These are phyloP conservation scores for Dynastes maya DNA, from an alignment of 2,888 invertebrate genomes.

Conservation along the genomic window DNA sequence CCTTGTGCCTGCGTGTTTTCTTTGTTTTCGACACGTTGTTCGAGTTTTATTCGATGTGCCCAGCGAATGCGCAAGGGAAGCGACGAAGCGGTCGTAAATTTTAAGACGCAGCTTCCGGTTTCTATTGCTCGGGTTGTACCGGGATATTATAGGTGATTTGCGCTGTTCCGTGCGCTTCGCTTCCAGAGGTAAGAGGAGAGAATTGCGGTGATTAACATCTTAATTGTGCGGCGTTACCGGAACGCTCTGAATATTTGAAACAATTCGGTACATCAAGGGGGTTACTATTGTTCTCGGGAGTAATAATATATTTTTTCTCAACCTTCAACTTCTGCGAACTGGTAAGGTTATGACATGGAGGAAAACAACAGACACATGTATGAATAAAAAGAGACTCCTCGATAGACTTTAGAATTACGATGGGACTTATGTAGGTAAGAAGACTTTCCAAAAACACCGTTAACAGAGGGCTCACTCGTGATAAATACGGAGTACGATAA, in stretches of 20 bases:
- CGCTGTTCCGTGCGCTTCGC: neutral
- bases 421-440: too few relatives aligned
- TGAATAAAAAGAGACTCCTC: too few relatives aligned
- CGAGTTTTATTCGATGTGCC: conserved; percentile 17
- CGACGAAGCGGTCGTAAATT: conserved; percentile 24
- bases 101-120: conserved; percentile 39
- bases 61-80: neutral
- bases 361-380: too few relatives aligned
- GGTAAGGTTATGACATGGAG: too few relatives aligned
- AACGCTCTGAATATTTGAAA: neutral
- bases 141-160: conserved; percentile 5
- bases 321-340: too few relatives aligned
- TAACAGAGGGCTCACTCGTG: too few relatives aligned
- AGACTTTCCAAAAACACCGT: too few relatives aligned
- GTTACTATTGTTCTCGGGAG: too few relatives aligned
- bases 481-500: too few relatives aligned
- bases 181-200: neutral
- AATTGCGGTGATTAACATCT: neutral
- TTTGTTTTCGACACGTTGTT: conserved; percentile 28
- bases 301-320: too few relatives aligned
- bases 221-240: neutral
- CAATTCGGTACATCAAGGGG: neutral
- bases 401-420: too few relatives aligned
- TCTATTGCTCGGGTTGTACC: conserved; percentile 8
- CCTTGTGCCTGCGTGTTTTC: neutral